These are phyloP conservation scores for Sinocyclocheilus maitianheensis DNA, from an alignment of 2,113 vertebrate genomes.

Conservation along the genomic window DNA sequence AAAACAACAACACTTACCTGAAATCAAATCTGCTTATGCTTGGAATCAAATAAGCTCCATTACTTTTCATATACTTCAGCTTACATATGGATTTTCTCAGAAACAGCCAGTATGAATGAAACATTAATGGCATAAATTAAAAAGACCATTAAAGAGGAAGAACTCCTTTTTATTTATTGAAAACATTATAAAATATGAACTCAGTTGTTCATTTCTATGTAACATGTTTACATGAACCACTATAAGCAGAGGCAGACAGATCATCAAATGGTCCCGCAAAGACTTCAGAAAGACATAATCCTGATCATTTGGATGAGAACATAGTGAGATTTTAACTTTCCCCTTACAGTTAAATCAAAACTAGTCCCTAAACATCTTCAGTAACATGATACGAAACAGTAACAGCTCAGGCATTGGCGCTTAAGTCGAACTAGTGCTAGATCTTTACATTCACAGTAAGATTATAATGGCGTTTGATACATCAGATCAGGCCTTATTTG, in stretches of 20 bases:
- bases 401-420: constrained; percentile 1
- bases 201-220: neutral
- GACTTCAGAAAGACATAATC: constrained; percentile 25
- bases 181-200: constrained; percentile 36
- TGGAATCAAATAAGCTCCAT: neutral
- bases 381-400: neutral
- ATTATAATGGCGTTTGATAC: constrained; percentile 50
- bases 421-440: constrained; percentile 43
- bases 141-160: neutral
- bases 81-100: neutral
- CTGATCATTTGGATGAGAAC: constrained; percentile 9
- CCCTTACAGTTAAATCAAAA: neutral
- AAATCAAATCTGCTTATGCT: neutral
- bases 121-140: neutral
- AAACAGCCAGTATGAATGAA: neutral
- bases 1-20: neutral
- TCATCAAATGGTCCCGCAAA: constrained; percentile 20
- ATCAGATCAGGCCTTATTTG: constrained; percentile 51
- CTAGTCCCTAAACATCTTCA: neutral
- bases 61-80: neutral
- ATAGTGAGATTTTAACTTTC: neutral
- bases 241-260: constrained; percentile 13
- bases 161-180: constrained; percentile 29
- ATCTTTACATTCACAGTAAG: constrained; percentile 68
- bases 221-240: neutral